Percentiles rank a stretch among this genome's conserved stretches.
phyloP scores from a whole-genome alignment of 2,797 vertebrate genomes.

The Coreius guichenoti region DNA sequence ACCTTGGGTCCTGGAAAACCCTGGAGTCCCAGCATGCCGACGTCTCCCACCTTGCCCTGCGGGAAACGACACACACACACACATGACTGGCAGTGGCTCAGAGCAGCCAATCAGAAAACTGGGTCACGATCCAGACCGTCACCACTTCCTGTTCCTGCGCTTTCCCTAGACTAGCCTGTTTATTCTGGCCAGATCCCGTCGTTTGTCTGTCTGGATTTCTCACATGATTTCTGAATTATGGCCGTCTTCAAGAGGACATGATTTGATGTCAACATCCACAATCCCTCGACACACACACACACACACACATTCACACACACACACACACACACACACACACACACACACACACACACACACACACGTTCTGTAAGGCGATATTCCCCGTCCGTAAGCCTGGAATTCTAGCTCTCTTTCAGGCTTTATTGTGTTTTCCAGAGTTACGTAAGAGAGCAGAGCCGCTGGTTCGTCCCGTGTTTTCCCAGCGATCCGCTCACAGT shows the following conservation, averaged over 20 bases:
- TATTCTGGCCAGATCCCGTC: not conserved
- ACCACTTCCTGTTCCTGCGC: not conserved
- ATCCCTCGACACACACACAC: too few relatives aligned
- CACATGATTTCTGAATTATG: not conserved
- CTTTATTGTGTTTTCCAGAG: constrained; percentile 31
- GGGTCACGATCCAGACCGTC: not conserved
- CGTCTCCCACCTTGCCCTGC: constrained; percentile 89
- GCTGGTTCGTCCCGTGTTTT: too few relatives aligned
- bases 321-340: too few relatives aligned
- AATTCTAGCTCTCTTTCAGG: constrained; percentile 15
- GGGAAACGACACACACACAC: constrained; percentile 53
- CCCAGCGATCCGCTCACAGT: too few relatives aligned
- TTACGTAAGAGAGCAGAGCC: constrained; percentile 30
- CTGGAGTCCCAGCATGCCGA: constrained; percentile 88
- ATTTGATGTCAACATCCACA: not conserved
- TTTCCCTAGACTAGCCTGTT: not conserved
- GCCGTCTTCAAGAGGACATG: not conserved
- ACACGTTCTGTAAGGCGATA: not conserved
- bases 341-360: not conserved
- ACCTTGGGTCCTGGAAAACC: constrained; percentile 95
- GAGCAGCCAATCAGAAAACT: not conserved
- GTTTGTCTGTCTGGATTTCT: not conserved
- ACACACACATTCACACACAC: too few relatives aligned
- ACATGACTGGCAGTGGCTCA: not conserved
- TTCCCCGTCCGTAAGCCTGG: not conserved